These are phyloP conservation scores for Saimiri boliviensis DNA, from an alignment of 2,113 vertebrate genomes.

Conservation along the genomic window DNA sequence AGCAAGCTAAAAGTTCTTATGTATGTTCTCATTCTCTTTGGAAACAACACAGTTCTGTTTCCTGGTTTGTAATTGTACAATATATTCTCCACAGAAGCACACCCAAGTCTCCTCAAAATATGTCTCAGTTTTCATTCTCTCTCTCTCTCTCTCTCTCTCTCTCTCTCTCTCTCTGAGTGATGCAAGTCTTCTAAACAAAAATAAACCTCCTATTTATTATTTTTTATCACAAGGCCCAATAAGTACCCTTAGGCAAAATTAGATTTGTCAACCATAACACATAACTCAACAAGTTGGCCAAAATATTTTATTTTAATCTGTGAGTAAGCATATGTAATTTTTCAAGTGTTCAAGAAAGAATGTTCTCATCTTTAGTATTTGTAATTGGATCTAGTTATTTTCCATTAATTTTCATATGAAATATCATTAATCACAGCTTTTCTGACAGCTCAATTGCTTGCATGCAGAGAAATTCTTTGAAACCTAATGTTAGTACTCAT, in stretches of 20 bases:
- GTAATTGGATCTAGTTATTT: constrained; percentile 24
- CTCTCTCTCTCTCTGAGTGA: not conserved
- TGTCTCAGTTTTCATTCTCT: not conserved
- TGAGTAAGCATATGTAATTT: not conserved
- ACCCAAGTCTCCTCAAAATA: not conserved
- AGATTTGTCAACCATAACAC: not conserved
- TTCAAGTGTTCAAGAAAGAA: not conserved
- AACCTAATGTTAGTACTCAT: not conserved
- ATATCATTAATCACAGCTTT: not conserved
- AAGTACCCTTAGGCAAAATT: not conserved
- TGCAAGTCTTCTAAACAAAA: not conserved
- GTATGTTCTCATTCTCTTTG: not conserved
- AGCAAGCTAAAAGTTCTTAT: not conserved
- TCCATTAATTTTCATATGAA: constrained; percentile 12
- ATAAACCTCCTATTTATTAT: not conserved
- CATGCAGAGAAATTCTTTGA: constrained; percentile 33
- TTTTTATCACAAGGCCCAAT: not conserved
- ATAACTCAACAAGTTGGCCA: not conserved
- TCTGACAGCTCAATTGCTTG: not conserved
- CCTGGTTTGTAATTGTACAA: not conserved
- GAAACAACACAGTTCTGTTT: not conserved
- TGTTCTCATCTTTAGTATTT: not conserved
- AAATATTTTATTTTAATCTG: constrained; percentile 11
- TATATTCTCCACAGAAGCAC: not conserved
- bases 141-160: not conserved